Conservation (phyloP, 2,113 vertebrate species). For the Fulica atra region DNA sequence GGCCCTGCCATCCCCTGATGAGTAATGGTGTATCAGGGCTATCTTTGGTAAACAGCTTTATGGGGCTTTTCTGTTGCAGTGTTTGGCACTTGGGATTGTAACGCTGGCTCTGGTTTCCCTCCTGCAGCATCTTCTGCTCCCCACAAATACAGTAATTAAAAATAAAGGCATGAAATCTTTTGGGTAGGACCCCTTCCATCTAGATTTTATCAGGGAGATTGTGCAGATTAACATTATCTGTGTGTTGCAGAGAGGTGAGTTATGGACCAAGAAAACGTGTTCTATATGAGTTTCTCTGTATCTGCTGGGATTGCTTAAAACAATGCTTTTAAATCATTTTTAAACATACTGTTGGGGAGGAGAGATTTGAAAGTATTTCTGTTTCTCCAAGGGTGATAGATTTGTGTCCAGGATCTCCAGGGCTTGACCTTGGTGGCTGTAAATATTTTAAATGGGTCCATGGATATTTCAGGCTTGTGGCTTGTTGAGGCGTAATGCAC, state of each 20-base stretch:
- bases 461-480: conserved; percentile 33
- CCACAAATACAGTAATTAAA: neutral
- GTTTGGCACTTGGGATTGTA: neutral
- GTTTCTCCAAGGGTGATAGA: neutral
- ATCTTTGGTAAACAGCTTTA: conserved; percentile 33
- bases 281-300: neutral
- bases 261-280: neutral
- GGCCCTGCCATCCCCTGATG: neutral
- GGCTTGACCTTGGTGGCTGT: conserved; percentile 5
- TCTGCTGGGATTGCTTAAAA: neutral
- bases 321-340: neutral
- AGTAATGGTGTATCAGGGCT: neutral
- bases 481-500: neutral
- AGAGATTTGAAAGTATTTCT: neutral
- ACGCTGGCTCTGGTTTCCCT: neutral
- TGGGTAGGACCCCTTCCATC: neutral
- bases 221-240: neutral
- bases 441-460: conserved; percentile 16
- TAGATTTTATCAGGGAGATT: neutral
- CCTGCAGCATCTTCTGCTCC: neutral
- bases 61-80: neutral
- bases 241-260: neutral
- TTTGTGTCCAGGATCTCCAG: conserved; percentile 3
- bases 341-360: neutral
- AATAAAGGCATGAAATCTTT: neutral